Conservation (phyloP, 2,888 invertebrate genomes). For the Nomada ferruginata region DNA sequence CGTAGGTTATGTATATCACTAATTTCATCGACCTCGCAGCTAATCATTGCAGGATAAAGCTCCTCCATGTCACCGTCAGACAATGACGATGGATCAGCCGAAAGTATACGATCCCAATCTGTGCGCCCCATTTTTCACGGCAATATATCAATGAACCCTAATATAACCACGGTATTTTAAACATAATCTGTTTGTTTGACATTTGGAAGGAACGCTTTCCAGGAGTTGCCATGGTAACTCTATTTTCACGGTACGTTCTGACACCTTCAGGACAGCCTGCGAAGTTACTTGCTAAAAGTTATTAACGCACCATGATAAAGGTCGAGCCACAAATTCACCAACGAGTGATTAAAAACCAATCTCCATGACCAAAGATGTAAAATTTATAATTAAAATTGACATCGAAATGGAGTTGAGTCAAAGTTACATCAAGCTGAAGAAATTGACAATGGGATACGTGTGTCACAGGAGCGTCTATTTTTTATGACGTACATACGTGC, state of each 20-base stretch:
- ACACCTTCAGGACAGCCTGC: background rate
- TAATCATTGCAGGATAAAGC: slow-evolving; percentile 87
- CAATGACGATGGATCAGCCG: slow-evolving; percentile 78
- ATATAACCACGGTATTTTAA: slow-evolving; percentile 15
- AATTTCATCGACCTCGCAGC: slow-evolving; percentile 87
- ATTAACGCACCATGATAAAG: too few species aligned
- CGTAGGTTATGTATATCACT: slow-evolving; percentile 86
- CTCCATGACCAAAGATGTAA: too few species aligned
- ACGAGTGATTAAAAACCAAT: too few species aligned
- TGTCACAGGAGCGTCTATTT: too few species aligned
- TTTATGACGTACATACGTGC: too few species aligned
- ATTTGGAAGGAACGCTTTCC: slow-evolving; percentile 22
- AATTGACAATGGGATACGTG: too few species aligned
- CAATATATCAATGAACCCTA: slow-evolving; percentile 18
- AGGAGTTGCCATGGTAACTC: slow-evolving; percentile 38
- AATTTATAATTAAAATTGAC: too few species aligned
- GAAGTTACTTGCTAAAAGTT: background rate
- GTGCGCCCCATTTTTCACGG: slow-evolving; percentile 69
- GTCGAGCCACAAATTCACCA: too few species aligned
- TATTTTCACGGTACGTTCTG: background rate
- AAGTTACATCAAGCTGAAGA: too few species aligned
- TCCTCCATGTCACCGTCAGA: slow-evolving; percentile 88
- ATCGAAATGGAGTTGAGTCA: too few species aligned
- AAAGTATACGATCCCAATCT: slow-evolving; percentile 76
- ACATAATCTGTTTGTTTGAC: slow-evolving; percentile 30